Evolutionary conservation across 2,888 invertebrate genomes (phyloP).

Genomic region (Diarsia dahlii): DNA sequence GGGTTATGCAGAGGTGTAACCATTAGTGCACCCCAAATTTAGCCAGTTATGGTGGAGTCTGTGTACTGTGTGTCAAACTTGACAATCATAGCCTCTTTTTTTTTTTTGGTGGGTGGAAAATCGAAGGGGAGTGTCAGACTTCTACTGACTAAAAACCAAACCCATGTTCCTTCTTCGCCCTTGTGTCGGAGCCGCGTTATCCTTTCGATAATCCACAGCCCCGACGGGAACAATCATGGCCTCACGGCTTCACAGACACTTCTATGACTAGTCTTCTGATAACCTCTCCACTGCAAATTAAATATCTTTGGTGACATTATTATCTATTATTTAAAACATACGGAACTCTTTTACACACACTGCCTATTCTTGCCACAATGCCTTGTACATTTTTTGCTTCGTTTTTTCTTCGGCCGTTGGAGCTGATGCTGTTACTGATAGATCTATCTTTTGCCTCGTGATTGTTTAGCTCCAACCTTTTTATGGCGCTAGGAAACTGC

Average conservation of each 20-base stretch:
- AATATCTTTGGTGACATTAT: background rate
- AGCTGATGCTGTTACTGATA: conserved; percentile 66
- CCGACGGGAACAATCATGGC: too few relatives aligned
- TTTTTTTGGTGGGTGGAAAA: too few relatives aligned
- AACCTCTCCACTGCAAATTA: background rate
- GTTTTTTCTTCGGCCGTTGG: conserved; percentile 68
- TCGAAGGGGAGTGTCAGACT: too few relatives aligned
- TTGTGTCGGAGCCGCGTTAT: too few relatives aligned
- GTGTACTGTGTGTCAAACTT: too few relatives aligned
- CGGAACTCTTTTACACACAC: conserved; percentile 27
- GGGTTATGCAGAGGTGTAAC: too few relatives aligned
- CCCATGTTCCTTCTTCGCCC: too few relatives aligned
- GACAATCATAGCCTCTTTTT: too few relatives aligned
- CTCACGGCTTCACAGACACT: background rate
- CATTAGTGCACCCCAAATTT: too few relatives aligned
- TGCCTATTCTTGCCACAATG: conserved; percentile 40
- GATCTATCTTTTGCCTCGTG: conserved; percentile 61
- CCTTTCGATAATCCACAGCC: too few relatives aligned
- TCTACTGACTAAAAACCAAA: too few relatives aligned
- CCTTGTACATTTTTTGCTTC: conserved; percentile 62
- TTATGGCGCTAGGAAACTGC: conserved; percentile 42
- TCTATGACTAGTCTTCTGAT: background rate
- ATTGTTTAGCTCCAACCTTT: conserved; percentile 52
- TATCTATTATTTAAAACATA: conserved; percentile 6
- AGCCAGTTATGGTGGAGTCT: too few relatives aligned